These are phyloP conservation scores for Emberiza fucata DNA, from an alignment of 2,113 vertebrate genomes.

Conservation along the genomic window DNA sequence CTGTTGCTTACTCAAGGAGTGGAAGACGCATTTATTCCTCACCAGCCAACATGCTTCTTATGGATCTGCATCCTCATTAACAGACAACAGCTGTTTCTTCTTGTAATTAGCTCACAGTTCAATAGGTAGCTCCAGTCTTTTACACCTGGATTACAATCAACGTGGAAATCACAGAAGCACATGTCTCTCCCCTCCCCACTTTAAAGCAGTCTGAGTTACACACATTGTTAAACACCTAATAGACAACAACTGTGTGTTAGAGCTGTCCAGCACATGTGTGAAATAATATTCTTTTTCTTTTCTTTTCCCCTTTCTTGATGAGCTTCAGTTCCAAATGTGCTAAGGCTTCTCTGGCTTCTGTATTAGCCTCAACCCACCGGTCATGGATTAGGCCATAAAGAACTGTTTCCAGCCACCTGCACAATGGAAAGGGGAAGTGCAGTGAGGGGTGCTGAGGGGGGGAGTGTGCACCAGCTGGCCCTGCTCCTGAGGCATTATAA, in stretches of 20 bases:
- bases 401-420: slow-evolving; percentile 70
- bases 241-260: slow-evolving; percentile 53
- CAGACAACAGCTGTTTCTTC: slow-evolving; percentile 77
- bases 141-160: slow-evolving; percentile 74
- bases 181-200: slow-evolving; percentile 31
- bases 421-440: slow-evolving; percentile 58
- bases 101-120: slow-evolving; percentile 81
- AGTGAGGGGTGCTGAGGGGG: neutral
- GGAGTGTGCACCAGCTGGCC: slow-evolving; percentile 63
- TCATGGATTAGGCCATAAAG: slow-evolving; percentile 57
- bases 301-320: neutral
- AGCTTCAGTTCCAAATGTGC: slow-evolving; percentile 13
- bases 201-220: slow-evolving; percentile 69
- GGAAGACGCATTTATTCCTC: slow-evolving; percentile 36
- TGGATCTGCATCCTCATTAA: slow-evolving; percentile 72
- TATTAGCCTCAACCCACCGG: slow-evolving; percentile 12
- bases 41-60: neutral
- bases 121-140: slow-evolving; percentile 70
- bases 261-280: slow-evolving; percentile 11
- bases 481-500: slow-evolving; percentile 65
- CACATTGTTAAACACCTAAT: slow-evolving; percentile 75
- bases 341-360: slow-evolving; percentile 17
- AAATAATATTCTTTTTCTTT: neutral
- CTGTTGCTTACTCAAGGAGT: neutral
- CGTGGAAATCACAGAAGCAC: slow-evolving; percentile 70